Evolutionary conservation across 2,888 invertebrate species (phyloP).

Genomic region (Frankliniella fusca): DNA sequence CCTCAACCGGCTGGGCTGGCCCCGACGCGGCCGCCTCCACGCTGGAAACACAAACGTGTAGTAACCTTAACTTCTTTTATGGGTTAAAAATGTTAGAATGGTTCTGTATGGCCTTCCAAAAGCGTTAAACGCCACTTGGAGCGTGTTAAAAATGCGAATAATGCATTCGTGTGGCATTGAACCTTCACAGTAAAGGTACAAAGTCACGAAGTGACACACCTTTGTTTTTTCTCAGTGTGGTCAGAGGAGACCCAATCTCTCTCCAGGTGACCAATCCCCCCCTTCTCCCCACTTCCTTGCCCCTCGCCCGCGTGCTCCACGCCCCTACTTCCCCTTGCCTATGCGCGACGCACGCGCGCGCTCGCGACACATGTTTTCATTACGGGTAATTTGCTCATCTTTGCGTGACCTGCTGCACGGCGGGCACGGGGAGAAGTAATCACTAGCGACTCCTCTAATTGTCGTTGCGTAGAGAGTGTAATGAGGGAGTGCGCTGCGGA

Average conservation of each 20-base stretch:
- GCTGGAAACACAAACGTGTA: background rate
- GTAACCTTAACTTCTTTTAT: too few species aligned
- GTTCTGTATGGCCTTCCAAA: too few species aligned
- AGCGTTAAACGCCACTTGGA: too few species aligned
- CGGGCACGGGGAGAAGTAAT: background rate
- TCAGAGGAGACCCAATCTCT: too few species aligned
- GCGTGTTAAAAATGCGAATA: too few species aligned
- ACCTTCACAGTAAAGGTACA: too few species aligned
- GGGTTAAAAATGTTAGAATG: too few species aligned
- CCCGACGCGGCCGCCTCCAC: background rate
- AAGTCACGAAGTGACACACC: too few species aligned
- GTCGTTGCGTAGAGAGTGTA: background rate
- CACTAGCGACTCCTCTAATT: slow-evolving; percentile 8
- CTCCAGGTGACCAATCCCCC: too few species aligned
- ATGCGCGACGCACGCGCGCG: too few species aligned
- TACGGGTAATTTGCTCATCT: slow-evolving; percentile 19
- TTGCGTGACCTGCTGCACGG: background rate
- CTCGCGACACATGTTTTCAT: slow-evolving; percentile 11
- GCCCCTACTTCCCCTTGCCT: too few species aligned
- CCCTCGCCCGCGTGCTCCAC: background rate
- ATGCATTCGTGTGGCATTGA: background rate
- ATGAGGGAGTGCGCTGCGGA: background rate
- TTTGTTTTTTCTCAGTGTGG: background rate
- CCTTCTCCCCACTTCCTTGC: too few species aligned
- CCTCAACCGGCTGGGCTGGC: background rate